Percentiles rank a stretch among this genome's conserved stretches.
Evolutionary conservation across 1,140 invertebrate species (phyloP).

Genomic region (Ptiloglossa arizonensis): DNA sequence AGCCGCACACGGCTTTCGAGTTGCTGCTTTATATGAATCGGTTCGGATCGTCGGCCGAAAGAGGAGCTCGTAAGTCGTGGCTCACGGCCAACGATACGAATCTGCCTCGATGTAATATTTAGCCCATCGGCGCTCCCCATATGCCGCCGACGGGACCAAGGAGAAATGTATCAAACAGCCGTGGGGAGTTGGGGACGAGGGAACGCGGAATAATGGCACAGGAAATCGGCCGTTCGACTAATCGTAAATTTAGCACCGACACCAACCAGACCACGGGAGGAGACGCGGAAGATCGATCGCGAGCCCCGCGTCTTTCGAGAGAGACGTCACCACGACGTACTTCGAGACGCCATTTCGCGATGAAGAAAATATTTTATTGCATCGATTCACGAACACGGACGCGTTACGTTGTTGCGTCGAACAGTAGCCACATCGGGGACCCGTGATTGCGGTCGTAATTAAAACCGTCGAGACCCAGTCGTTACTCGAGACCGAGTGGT

Average conservation of each 20-base stretch:
- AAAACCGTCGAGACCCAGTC: no score
- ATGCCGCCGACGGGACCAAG: conserved; percentile 44
- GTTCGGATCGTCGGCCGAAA: conserved; percentile 47
- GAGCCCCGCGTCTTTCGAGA: not conserved
- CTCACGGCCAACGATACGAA: conserved; percentile 59
- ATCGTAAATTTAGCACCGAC: conserved; percentile 47
- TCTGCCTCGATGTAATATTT: conserved; percentile 67
- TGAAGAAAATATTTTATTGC: not conserved
- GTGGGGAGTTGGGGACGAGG: not conserved
- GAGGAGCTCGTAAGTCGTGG: conserved; percentile 60
- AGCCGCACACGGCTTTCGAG: not conserved
- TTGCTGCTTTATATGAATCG: conserved; percentile 59
- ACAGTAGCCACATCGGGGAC: no score
- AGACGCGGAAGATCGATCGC: conserved; percentile 30
- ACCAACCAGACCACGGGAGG: not conserved
- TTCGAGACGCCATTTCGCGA: no score
- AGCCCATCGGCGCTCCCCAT: conserved; percentile 67
- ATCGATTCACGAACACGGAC: no score
- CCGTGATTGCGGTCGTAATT: no score
- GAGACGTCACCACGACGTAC: not conserved
- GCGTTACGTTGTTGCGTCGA: no score
- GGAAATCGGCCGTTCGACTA: conserved; percentile 30
- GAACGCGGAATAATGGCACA: conserved; percentile 22
- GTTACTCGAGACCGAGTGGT: no score
- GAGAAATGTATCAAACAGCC: conserved; percentile 42